These are phyloP conservation scores for Apteryx owenii DNA, from an alignment of 2,113 vertebrate species.

Conservation along the genomic window DNA sequence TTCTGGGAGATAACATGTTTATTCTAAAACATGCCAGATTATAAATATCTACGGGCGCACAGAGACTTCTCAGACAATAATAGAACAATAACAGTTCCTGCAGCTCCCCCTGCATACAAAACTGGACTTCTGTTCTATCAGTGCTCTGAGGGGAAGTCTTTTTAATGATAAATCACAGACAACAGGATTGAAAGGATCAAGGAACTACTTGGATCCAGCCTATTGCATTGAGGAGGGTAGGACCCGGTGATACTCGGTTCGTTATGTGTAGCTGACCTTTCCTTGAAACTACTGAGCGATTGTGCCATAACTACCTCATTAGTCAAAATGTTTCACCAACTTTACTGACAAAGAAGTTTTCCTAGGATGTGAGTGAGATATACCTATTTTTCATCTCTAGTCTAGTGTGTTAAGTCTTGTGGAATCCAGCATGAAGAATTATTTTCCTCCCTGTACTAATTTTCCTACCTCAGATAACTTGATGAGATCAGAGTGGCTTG, in stretches of 20 bases:
- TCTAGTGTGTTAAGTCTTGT: not conserved
- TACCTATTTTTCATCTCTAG: not conserved
- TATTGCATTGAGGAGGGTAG: slow-evolving; percentile 11
- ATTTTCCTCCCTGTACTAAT: not conserved
- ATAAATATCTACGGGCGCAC: slow-evolving; percentile 49
- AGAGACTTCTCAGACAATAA: slow-evolving; percentile 28
- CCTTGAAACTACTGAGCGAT: not conserved
- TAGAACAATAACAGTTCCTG: not conserved
- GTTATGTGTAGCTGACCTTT: not conserved
- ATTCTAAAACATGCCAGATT: slow-evolving; percentile 36
- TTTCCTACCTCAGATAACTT: not conserved
- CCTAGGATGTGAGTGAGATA: not conserved
- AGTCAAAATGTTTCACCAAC: not conserved
- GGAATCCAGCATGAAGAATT: not conserved
- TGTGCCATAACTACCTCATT: not conserved
- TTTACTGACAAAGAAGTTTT: not conserved
- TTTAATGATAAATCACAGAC: slow-evolving; percentile 9
- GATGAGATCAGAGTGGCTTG: not conserved
- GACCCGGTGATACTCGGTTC: accelerated
- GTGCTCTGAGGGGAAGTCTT: not conserved
- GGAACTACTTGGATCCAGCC: not conserved
- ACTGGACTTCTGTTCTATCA: not conserved
- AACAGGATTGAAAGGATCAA: slow-evolving; percentile 36
- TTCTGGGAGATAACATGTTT: slow-evolving; percentile 43
- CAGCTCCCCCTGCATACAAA: not conserved